Evolutionary conservation across 1,140 invertebrate species (phyloP), one percentile per base, ranked within the genome.

Genomic region (Saxidomus purpurata): DNA sequence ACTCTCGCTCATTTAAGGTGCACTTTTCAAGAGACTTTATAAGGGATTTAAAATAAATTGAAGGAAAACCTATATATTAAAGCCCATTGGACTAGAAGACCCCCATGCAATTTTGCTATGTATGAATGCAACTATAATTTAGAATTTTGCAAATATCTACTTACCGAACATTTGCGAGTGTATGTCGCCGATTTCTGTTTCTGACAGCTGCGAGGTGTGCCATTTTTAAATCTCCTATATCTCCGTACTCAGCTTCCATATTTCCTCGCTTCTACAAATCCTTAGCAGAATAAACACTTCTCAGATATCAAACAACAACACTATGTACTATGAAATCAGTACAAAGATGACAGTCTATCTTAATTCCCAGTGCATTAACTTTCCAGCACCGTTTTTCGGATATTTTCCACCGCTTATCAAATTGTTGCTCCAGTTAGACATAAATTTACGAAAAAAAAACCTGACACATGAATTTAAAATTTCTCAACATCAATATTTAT

Each of bases 121-220:
- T n/a, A n/a, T n/a, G n/a, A n/a, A n/a, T n/a, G n/a, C n/a, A n/a
- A n/a, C n/a, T n/a, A n/a, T n/a, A n/a, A n/a, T n/a, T n/a, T n/a
- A n/a, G n/a, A n/a, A n/a, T n/a, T n/a, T n/a, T n/a, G n/a, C n/a
- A 43, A 4, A 43, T 15, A 43, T 8, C 1, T 47, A 79, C 85
- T 77, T 87, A 87, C 85, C 85, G 85, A 87, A 87, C 85, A 79
- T 79, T 87, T 4, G 85, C 85, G 22, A 87, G 74, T 3, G 85
- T 87, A 49, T 87, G 85, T 17, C 85, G 71, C 49, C 85, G 49
- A 38, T 38, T 40, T 63, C 74, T 59, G 55, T 87, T 87, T 55
- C 85, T 59, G 25, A 67, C 36, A 28, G 85, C 31, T 13, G 43
- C 61, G 47, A 87, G 36, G 38, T 87, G 74, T 1, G 19, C 74